Base-by-base conservation (phyloP, 2,113 vertebrate species). In the Himantopus leucocephalus region DNA sequence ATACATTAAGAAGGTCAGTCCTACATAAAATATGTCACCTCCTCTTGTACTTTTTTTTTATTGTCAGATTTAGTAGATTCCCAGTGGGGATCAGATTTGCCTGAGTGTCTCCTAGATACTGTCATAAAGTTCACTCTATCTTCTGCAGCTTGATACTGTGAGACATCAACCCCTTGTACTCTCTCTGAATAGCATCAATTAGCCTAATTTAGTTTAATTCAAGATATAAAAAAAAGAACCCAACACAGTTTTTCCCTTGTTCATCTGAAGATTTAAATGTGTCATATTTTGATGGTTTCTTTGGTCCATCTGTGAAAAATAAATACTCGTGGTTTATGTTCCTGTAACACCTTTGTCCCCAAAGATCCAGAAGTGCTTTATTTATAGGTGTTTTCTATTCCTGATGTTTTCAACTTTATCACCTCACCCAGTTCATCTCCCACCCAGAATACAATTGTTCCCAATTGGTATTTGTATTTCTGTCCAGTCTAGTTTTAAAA, bases 151-250 rank as follows among this genome's bases (percentile, higher is more conserved):
- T 75, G 34, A 41, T 30, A 76, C 30, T 32, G 23, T 2, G 5
- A 80, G 12, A 59, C 23, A 48, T 34, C 43, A 85, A 39, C 75
- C 41, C 14, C 35, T 81, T 72, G 35, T 82, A 56, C 30, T 26
- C 11, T 71, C 87, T 90, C 85, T 75, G 84, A 95, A 95, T 95
- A 94, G 92, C 43, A 95, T 67, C 81, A 96, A 90, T 94, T 95
- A 96, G 30, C 90, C 84, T 88, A 79, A 16, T 94, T 96, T 47
- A 63, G 20, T 55, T 85, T 75, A 58, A 41, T 86, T 88, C 29
- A 79, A 59, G 55, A 23, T 8, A n/a, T 45, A 17, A 19, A 62
- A 68, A 63, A 68, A 88, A 76, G 21, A 60, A 2, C 8, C 52
- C 9, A 45, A 16, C 39, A 34, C 27, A 22, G 17, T 71, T 92